Percentiles rank a stretch among this genome's conserved stretches.
These are phyloP conservation scores for Fragariocoptes setiger DNA, from an alignment of 1,140 invertebrate genomes.

Conservation along the genomic window DNA sequence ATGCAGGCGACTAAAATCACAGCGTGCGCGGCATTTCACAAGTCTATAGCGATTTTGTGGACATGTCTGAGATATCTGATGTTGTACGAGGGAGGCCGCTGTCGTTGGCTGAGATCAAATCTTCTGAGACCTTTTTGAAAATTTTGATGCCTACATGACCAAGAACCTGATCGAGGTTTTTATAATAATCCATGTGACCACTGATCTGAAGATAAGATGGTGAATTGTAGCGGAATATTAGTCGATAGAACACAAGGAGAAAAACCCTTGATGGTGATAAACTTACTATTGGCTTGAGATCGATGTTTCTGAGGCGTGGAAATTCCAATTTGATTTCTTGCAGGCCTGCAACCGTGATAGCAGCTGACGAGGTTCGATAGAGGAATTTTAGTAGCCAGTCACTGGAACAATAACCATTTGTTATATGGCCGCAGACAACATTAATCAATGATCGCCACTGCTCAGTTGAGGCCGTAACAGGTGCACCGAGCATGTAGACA, in stretches of 20 bases:
- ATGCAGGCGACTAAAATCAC: too few relatives aligned
- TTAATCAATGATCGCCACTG: conserved; percentile 24
- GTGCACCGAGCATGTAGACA: conserved; percentile 33
- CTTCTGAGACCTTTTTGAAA: conserved; percentile 5
- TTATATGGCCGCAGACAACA: conserved; percentile 28
- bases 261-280: not conserved
- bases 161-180: conserved; percentile 25
- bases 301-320: conserved; percentile 26
- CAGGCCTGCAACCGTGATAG: conserved; percentile 26
- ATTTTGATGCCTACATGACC: conserved; percentile 18
- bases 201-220: conserved; percentile 13
- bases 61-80: too few relatives aligned
- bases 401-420: conserved; percentile 27
- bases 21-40: too few relatives aligned
- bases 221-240: too few relatives aligned
- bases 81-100: too few relatives aligned
- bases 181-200: conserved; percentile 28
- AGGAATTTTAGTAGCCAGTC: conserved; percentile 36
- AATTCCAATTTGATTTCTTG: conserved; percentile 23
- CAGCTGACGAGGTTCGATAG: conserved; percentile 27
- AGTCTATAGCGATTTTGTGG: too few relatives aligned
- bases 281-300: conserved; percentile 25
- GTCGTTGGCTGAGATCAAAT: not conserved
- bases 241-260: conserved; percentile 1
- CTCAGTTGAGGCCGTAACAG: conserved; percentile 22